Conservation (phyloP, 2,888 invertebrate species). For the Epistrophella euchroma region DNA sequence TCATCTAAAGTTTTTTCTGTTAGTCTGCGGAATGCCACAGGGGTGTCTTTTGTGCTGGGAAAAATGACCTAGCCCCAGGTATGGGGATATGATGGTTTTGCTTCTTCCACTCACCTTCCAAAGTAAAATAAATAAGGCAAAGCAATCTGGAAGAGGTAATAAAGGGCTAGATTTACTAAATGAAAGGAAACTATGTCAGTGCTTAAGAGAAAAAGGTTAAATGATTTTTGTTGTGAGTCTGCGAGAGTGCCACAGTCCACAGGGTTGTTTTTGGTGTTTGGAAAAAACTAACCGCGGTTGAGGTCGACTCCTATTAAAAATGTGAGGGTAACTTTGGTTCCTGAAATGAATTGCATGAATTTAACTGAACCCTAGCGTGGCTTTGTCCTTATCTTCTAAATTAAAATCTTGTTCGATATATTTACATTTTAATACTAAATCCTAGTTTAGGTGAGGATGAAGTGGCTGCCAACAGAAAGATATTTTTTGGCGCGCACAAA, state of each 20-base stretch:
- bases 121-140: background rate
- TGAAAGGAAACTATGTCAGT: background rate
- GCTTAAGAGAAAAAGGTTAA: background rate
- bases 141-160: background rate
- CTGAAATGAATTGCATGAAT: background rate
- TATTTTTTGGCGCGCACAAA: too few relatives aligned
- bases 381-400: background rate
- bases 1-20: background rate
- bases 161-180: background rate
- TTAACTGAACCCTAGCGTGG: background rate
- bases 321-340: background rate
- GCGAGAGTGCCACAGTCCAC: too few relatives aligned
- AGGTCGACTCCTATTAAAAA: background rate
- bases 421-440: background rate
- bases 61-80: background rate
- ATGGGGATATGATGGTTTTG: too few relatives aligned
- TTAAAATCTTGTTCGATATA: background rate
- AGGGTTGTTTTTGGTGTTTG: too few relatives aligned
- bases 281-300: background rate
- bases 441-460: background rate
- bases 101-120: background rate
- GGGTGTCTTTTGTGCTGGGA: background rate
- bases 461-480: background rate
- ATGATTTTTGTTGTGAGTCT: background rate
- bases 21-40: background rate